These are phyloP conservation scores for Pseudococcus longispinus DNA, from an alignment of 2,888 invertebrate genomes.

Conservation along the genomic window DNA sequence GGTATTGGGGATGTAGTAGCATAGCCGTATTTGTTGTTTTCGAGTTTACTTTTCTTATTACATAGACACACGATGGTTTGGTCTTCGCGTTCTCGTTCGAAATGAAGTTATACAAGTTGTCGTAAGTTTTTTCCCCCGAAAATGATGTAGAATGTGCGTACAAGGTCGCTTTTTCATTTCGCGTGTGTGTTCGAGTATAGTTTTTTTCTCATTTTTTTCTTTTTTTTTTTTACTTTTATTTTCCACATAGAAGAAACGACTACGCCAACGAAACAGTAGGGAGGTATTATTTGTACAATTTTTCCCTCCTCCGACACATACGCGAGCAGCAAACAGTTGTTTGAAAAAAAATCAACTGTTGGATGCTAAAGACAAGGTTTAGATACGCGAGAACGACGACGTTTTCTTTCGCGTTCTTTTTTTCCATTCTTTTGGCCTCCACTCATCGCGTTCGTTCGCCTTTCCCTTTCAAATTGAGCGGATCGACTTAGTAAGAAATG, in stretches of 20 bases:
- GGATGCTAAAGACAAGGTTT: conserved; percentile 10
- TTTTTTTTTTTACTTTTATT: neutral
- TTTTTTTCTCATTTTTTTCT: neutral
- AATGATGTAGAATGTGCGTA: conserved; percentile 11
- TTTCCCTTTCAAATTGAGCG: conserved; percentile 4
- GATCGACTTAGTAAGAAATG: neutral
- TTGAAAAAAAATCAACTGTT: neutral
- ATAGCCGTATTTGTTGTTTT: neutral
- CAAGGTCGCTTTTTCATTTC: neutral
- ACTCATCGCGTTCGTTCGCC: neutral
- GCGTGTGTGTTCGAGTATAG: neutral
- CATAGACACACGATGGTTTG: neutral
- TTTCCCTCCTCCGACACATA: neutral
- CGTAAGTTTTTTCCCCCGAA: neutral
- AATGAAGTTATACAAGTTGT: conserved; percentile 11
- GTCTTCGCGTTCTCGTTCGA: neutral
- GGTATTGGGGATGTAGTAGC: neutral
- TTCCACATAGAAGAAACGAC: no score
- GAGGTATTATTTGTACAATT: neutral
- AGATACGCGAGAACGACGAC: neutral
- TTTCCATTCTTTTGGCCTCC: neutral
- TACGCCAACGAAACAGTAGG: neutral
- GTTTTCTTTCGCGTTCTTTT: neutral
- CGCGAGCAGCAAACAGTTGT: neutral
- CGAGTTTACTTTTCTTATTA: conserved; percentile 11